Base-by-base conservation (phyloP, 2,797 vertebrate genomes). In the Myiotriccus ornatus region DNA sequence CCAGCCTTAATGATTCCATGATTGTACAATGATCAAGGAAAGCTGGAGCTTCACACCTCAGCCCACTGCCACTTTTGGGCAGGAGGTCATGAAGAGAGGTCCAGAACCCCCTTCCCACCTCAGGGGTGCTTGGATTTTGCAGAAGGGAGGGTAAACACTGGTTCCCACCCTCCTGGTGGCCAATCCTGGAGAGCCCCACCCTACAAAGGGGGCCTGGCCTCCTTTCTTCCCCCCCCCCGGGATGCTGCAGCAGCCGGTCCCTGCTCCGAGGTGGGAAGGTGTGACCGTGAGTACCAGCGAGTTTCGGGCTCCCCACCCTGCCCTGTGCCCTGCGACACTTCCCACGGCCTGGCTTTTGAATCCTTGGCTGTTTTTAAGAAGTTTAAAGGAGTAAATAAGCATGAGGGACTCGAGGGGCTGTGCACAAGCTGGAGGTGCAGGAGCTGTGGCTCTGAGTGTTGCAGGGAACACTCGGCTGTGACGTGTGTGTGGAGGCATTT, bases 121-220 rank as follows among this genome's bases (percentile, higher is more conserved):
- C 41, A 25, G 15, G 2, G 0, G 12, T 0, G 1, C 3, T 0
- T 2, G 13, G 21, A 28, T 69, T 80, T 55, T n/a, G 59, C 39
- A 49, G 71, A 57, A 82, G 34, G 28, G 53, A 75, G 37, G 6
- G 41, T 7, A 46, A 77, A 19, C 27, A 12, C 25, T 0, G 21
- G 6, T 10, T n/a, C 63, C 63, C 34, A 56, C 34, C 23, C 57
- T 49, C 20, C 44, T 35, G n/a, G 14, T 6, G 35, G 59, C 78
- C 59, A 79, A 7, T 62, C 46, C 70, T 5, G 1, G 53, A 35
- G 50, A 81, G 8, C 11, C n/a, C 24, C 39, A 50, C 55, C 70
- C n/a, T 73, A n/a, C 67, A 76, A 79, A 87, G 19, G 9, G 35
- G 21, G 10, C 32, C n/a, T 7, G 37, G 35, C 23, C 39, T 25